Evolutionary conservation across 1,140 invertebrate genomes (phyloP).

Genomic region (Spodoptera frugiperda): DNA sequence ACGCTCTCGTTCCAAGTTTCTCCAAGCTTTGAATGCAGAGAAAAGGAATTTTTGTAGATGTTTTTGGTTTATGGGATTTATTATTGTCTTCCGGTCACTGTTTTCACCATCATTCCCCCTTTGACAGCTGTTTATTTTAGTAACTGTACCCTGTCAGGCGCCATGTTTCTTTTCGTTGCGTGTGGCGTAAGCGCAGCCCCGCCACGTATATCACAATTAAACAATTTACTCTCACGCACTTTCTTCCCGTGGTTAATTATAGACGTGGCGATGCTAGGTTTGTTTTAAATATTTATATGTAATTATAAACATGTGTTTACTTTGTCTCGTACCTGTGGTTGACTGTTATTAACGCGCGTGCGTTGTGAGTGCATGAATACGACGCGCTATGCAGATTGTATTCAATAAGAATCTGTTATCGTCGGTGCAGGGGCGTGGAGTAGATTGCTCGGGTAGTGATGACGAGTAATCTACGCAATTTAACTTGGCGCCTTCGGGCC

Average conservation of each 20-base stretch:
- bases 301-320: slow-evolving; percentile 45
- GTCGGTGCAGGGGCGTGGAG: slow-evolving; percentile 45
- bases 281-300: slow-evolving; percentile 59
- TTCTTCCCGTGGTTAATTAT: slow-evolving; percentile 70
- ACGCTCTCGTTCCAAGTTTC: slow-evolving; percentile 3
- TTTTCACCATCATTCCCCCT: slow-evolving; percentile 51
- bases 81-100: slow-evolving; percentile 64
- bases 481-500: slow-evolving; percentile 30
- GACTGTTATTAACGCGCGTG: slow-evolving; percentile 15
- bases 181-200: slow-evolving; percentile 65
- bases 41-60: slow-evolving; percentile 28
- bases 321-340: background rate
- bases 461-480: slow-evolving; percentile 61
- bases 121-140: slow-evolving; percentile 73
- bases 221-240: slow-evolving; percentile 74
- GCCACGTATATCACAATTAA: slow-evolving; percentile 70
- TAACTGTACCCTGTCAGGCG: slow-evolving; percentile 59
- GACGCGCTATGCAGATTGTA: slow-evolving; percentile 12
- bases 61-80: slow-evolving; percentile 53
- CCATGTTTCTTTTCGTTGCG: slow-evolving; percentile 61
- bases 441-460: slow-evolving; percentile 53
- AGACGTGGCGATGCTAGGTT: slow-evolving; percentile 52
- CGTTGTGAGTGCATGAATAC: background rate
- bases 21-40: background rate
- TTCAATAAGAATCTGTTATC: slow-evolving; percentile 62